A percentile compares a stretch with the other conserved stretches of the same genome.
Evolutionary conservation across 2,888 invertebrate genomes (phyloP).

Genomic region (Rhingia rostrata): DNA sequence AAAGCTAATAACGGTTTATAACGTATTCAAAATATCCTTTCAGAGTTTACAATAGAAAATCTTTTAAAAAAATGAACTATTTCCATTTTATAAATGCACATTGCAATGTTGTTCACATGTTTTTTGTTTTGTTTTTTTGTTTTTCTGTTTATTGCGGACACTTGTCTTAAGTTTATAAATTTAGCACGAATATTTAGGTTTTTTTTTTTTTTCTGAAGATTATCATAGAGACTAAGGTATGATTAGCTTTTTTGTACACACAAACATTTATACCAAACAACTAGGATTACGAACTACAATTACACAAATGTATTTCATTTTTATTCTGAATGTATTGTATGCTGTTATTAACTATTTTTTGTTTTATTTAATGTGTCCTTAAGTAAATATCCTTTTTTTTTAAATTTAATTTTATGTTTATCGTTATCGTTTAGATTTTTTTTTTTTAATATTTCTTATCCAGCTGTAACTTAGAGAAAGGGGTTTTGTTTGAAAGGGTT

Average conservation of each 20-base stretch:
- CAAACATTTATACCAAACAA: conserved; percentile 71
- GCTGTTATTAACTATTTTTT: conserved; percentile 59
- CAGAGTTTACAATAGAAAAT: not conserved
- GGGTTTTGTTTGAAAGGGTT: conserved; percentile 20
- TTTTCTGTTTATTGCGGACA: conserved; percentile 21
- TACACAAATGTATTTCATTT: conserved; percentile 60
- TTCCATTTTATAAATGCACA: conserved; percentile 51
- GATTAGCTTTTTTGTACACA: conserved; percentile 59
- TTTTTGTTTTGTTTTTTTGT: not conserved
- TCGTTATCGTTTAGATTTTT: conserved; percentile 23
- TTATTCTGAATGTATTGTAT: conserved; percentile 59
- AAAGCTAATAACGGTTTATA: too few relatives aligned
- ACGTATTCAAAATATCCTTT: not conserved
- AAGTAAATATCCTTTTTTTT: conserved; percentile 50
- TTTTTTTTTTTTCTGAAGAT: conserved; percentile 41
- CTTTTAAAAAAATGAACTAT: conserved; percentile 33
- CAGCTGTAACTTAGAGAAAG: conserved; percentile 65
- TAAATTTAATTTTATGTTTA: conserved; percentile 55
- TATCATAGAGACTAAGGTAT: conserved; percentile 17
- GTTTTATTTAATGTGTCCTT: conserved; percentile 58
- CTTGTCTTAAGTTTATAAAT: conserved; percentile 24
- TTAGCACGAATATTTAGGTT: conserved; percentile 53
- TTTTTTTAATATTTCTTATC: conserved; percentile 41
- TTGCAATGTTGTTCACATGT: conserved; percentile 36
- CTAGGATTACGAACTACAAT: conserved; percentile 75